These are phyloP conservation scores for Drosophila emarginata DNA, from an alignment of 2,888 invertebrate species.

Conservation along the genomic window DNA sequence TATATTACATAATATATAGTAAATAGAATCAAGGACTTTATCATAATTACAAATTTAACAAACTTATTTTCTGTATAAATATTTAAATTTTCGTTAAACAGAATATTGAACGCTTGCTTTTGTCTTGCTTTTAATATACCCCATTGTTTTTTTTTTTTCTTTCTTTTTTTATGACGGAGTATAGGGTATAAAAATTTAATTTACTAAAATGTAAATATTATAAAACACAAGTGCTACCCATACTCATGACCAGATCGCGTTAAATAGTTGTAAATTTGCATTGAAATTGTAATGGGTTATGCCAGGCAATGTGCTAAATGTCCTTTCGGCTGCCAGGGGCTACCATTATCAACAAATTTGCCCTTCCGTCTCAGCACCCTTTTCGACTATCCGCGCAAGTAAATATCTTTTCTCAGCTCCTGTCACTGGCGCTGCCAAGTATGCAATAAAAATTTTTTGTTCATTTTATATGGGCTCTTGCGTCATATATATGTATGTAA, in stretches of 20 bases:
- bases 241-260: slow-evolving; percentile 8
- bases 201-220: slow-evolving; percentile 67
- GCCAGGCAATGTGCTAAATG: slow-evolving; percentile 60
- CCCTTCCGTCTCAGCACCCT: not conserved
- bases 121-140: not conserved
- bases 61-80: no score
- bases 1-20: no score
- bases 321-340: slow-evolving; percentile 29
- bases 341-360: slow-evolving; percentile 1
- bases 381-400: not conserved
- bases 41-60: no score
- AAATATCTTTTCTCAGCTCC: slow-evolving; percentile 7
- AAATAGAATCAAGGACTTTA: no score
- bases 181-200: slow-evolving; percentile 51
- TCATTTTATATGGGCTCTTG: slow-evolving; percentile 47
- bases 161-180: not conserved
- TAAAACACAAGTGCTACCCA: slow-evolving; percentile 29
- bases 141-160: not conserved
- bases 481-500: slow-evolving; percentile 60
- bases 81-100: not conserved
- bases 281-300: slow-evolving; percentile 74
- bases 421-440: slow-evolving; percentile 66
- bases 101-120: not conserved
- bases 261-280: slow-evolving; percentile 57
- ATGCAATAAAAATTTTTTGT: slow-evolving; percentile 62